phyloP scores from a whole-genome alignment of 2,113 vertebrate species.

The Epinephelus cyanopodus region DNA sequence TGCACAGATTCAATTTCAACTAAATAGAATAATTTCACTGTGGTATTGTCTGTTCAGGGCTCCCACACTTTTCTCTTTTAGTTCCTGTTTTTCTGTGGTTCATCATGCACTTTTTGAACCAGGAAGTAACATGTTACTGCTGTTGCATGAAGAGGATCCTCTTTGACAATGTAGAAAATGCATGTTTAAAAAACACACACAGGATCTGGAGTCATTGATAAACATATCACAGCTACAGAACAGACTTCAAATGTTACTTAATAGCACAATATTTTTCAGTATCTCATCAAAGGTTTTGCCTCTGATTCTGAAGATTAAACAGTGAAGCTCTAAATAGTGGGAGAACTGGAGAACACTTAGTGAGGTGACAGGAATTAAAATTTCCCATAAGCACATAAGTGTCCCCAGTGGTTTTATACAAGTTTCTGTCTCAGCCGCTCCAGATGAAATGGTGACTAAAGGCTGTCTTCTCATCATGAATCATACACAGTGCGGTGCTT shows the following conservation, averaged over 20 bases:
- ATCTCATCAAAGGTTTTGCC: neutral
- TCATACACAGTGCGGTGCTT: constrained; percentile 6
- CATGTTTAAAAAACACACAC: neutral
- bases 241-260: neutral
- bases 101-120: neutral
- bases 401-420: neutral
- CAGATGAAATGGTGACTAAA: neutral
- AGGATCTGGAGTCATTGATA: neutral
- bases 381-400: neutral
- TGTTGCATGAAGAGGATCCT: neutral
- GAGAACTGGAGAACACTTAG: neutral
- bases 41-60: neutral
- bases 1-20: too few relatives aligned
- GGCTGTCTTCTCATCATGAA: neutral
- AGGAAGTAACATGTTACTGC: neutral
- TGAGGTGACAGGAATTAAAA: neutral
- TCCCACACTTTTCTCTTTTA: neutral
- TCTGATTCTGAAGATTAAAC: neutral
- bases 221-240: neutral
- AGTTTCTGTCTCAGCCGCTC: neutral
- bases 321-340: neutral
- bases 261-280: neutral
- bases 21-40: neutral
- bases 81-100: constrained; percentile 8
- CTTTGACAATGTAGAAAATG: neutral